phyloP scores from a whole-genome alignment of 2,888 invertebrate genomes.

The Theristus sp. region DNA sequence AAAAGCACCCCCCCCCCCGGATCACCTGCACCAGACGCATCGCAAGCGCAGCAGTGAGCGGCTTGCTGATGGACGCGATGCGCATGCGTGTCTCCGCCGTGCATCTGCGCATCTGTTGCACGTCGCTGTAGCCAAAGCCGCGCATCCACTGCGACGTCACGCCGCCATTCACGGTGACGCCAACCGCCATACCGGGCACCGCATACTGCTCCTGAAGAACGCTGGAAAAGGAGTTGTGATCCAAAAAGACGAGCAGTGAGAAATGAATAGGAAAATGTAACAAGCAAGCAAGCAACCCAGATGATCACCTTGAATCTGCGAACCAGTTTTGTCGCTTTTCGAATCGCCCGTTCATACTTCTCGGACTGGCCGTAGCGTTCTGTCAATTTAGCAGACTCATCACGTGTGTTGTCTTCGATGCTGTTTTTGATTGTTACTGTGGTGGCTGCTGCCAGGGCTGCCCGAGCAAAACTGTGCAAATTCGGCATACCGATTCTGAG shows the following conservation, averaged over 20 bases:
- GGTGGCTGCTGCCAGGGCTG: too few relatives aligned
- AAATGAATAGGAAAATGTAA: not conserved
- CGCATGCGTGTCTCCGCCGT: constrained; percentile 37
- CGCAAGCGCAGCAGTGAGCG: constrained; percentile 38
- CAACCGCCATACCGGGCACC: constrained; percentile 31
- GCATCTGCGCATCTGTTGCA: constrained; percentile 38
- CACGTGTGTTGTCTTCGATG: too few relatives aligned
- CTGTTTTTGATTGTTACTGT: too few relatives aligned
- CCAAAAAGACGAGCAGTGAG: not conserved
- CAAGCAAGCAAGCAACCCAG: not conserved
- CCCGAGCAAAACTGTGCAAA: too few relatives aligned
- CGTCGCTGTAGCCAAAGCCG: constrained; percentile 38
- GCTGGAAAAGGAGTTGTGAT: too few relatives aligned
- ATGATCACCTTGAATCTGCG: too few relatives aligned
- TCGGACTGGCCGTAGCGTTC: too few relatives aligned
- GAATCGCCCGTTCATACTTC: too few relatives aligned
- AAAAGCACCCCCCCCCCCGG: too few relatives aligned
- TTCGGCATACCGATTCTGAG: too few relatives aligned
- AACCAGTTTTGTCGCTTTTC: too few relatives aligned
- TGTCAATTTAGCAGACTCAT: too few relatives aligned
- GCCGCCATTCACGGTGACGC: constrained; percentile 32
- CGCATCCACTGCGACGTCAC: constrained; percentile 24
- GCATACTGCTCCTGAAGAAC: constrained; percentile 28
- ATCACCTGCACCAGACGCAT: constrained; percentile 38
- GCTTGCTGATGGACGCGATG: constrained; percentile 44